Evolutionary conservation across 1,140 invertebrate species (phyloP), one percentile per base, ranked within the genome.

Genomic region (Drosophila pectinifera): DNA sequence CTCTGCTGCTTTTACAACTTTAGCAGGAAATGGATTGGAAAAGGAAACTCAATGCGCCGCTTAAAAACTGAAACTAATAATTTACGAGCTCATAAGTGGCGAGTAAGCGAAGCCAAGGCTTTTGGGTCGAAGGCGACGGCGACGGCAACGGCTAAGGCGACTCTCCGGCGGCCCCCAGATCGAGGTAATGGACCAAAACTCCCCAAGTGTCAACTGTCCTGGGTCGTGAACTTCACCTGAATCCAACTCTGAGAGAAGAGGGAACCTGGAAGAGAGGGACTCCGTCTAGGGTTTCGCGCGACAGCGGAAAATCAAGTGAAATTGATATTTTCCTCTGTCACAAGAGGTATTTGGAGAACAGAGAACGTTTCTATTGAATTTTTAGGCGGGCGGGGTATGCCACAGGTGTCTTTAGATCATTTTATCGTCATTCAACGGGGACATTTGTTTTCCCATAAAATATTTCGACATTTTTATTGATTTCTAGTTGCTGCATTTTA

Each of bases 81-180:
- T 86, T 86, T 86, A 86, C 84, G 83, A 86, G 83, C 79, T 86
- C 83, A 89, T 86, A 85, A 86, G 69, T 78, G 82, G 65, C 41
- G 38, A 61, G 68, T 67, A 81, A 70, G 55, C 45, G 65, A 78
- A 80, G 75, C 68, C 81, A 39, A 49, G 45, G 36, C 57, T 41
- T 53, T 53, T 53, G 31, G 49, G 20, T 13, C 28, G 10, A 28
- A 43, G 45, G 20, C 45, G 13, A 36, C 36, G 49, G 13, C 31
- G 18, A 3, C 14, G 63, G 56, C 64, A 39, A 58, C 63, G 22
- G 45, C 22, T n/a, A 20, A 10, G 72, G 28, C 72, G 69, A 54
- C 48, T 62, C 39, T 26, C 7, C 13, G 51, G 59, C 63, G 57
- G 26, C 26, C 48, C 48, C 20, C 20, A 38, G 26, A 55, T 46